Percentiles rank a stretch among this genome's conserved stretches.
These are phyloP conservation scores for Drosophila baimaii DNA, from an alignment of 1,140 invertebrate species.

Conservation along the genomic window DNA sequence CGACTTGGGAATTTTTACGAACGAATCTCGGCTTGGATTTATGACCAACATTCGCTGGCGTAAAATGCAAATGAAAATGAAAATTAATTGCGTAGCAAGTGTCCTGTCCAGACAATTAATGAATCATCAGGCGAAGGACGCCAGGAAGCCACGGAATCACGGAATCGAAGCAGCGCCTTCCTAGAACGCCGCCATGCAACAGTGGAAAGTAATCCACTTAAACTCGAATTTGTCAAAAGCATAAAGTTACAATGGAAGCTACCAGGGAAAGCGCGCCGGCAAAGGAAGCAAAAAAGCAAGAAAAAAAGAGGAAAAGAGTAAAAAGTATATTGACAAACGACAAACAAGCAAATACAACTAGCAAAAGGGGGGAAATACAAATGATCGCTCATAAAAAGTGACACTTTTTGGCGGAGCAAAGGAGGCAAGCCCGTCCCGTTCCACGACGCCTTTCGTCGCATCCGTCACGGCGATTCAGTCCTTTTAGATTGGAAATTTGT, in stretches of 20 bases:
- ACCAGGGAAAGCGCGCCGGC: constrained; percentile 29
- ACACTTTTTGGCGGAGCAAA: constrained; percentile 65
- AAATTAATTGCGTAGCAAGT: constrained; percentile 63
- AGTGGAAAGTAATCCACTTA: constrained; percentile 79
- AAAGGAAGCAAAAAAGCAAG: constrained; percentile 15
- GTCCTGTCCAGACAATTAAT: constrained; percentile 60
- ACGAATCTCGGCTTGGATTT: constrained; percentile 39
- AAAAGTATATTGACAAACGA: constrained; percentile 62
- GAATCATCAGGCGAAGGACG: constrained; percentile 59
- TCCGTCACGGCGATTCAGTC: constrained; percentile 66
- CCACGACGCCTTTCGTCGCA: constrained; percentile 56
- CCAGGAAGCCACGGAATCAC: constrained; percentile 29
- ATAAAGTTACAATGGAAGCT: constrained; percentile 62
- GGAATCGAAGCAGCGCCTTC: constrained; percentile 14
- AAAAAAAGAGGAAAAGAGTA: not conserved
- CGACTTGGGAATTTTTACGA: constrained; percentile 18
- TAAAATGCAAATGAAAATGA: constrained; percentile 56
- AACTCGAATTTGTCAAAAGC: constrained; percentile 79
- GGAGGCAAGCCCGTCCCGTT: not conserved
- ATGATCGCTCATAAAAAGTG: constrained; percentile 82
- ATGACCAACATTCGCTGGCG: constrained; percentile 31
- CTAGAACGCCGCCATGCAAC: constrained; percentile 19
- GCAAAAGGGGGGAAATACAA: constrained; percentile 62
- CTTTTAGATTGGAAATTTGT: constrained; percentile 77
- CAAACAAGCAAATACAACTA: constrained; percentile 63